Conservation (phyloP, 2,113 vertebrate species). For the Pomatostomus ruficeps region DNA sequence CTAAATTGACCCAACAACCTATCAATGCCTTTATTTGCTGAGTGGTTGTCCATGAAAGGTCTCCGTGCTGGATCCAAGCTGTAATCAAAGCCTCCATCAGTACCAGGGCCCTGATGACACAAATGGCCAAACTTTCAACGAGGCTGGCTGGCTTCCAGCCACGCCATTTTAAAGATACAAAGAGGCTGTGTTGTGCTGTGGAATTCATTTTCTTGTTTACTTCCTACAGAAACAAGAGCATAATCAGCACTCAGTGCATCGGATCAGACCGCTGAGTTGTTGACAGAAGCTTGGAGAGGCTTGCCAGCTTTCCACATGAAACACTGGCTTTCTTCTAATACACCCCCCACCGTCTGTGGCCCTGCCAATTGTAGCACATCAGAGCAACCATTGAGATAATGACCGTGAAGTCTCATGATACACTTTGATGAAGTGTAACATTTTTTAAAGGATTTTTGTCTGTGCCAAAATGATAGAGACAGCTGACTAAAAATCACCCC, state of each 20-base stretch:
- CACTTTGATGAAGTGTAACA: constrained; percentile 87
- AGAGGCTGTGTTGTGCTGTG: constrained; percentile 82
- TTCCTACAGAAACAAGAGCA: constrained; percentile 87
- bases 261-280: constrained; percentile 79
- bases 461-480: constrained; percentile 80
- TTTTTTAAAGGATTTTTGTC: constrained; percentile 83
- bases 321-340: constrained; percentile 78
- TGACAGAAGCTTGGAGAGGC: constrained; percentile 83
- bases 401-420: constrained; percentile 83
- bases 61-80: constrained; percentile 73
- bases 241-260: constrained; percentile 83
- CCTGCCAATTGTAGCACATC: constrained; percentile 84
- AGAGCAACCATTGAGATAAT: constrained; percentile 85
- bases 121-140: constrained; percentile 77
- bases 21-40: constrained; percentile 83
- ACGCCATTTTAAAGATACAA: constrained; percentile 83
- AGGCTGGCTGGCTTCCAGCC: constrained; percentile 76
- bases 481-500: constrained; percentile 80
- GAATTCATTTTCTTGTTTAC: constrained; percentile 91
- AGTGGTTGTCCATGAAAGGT: constrained; percentile 77
- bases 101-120: constrained; percentile 74
- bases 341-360: constrained; percentile 79
- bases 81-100: constrained; percentile 78
- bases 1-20: constrained; percentile 83
- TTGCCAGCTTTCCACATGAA: constrained; percentile 82